phyloP scores from a whole-genome alignment of 2,113 vertebrate genomes.

The Zosterops lateralis region DNA sequence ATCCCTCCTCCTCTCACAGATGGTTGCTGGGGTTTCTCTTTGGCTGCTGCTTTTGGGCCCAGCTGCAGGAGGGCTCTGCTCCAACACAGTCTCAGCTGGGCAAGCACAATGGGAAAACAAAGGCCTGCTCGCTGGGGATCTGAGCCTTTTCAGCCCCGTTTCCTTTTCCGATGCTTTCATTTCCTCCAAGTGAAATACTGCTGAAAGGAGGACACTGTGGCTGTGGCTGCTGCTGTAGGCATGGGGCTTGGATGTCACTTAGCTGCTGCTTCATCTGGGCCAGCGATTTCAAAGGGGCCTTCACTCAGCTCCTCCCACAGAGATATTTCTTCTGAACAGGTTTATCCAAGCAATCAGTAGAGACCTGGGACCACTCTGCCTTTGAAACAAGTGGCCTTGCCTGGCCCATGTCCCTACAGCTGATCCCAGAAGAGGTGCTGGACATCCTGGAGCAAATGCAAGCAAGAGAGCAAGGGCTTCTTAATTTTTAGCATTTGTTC shows the following conservation, averaged over 20 bases:
- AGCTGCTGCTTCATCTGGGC: not conserved
- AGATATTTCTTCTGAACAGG: not conserved
- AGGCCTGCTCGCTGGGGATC: not conserved
- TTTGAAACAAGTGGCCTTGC: not conserved
- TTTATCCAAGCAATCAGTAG: not conserved
- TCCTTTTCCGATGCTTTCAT: slow-evolving; percentile 56
- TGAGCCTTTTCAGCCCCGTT: slow-evolving; percentile 49
- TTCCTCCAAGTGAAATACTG: not conserved
- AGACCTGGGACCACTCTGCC: not conserved
- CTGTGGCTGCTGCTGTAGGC: not conserved
- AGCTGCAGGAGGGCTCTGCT: slow-evolving; percentile 68
- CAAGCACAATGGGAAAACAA: slow-evolving; percentile 53
- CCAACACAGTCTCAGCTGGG: slow-evolving; percentile 63
- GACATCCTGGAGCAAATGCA: accelerated
- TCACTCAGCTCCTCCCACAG: not conserved
- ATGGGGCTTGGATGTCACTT: not conserved
- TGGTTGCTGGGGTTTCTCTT: slow-evolving; percentile 33
- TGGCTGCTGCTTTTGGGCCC: slow-evolving; percentile 51
- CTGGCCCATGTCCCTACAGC: not conserved
- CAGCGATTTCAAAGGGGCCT: not conserved
- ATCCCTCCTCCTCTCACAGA: not conserved
- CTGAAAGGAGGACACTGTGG: slow-evolving; percentile 20
- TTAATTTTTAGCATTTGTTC: not conserved
- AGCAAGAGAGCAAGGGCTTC: not conserved
- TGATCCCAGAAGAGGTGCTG: not conserved